Percentiles rank a stretch among this genome's conserved stretches.
phyloP scores from a whole-genome alignment of 1,140 invertebrate species.

The Drosophila ogumai region DNA sequence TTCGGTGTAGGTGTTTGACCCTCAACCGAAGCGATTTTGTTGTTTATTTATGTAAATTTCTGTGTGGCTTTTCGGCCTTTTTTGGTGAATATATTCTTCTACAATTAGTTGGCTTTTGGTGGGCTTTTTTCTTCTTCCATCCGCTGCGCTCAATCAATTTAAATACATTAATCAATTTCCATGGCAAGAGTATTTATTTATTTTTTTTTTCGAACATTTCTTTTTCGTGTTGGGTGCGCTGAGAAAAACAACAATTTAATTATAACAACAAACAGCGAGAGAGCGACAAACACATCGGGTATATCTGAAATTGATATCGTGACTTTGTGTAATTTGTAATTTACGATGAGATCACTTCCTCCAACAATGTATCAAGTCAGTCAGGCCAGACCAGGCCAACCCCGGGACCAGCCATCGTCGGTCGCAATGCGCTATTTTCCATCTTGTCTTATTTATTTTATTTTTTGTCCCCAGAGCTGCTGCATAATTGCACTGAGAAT shows the following conservation, averaged over 20 bases:
- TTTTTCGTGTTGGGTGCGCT: conserved; percentile 35
- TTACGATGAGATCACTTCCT: conserved; percentile 84
- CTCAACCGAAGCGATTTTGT: conserved; percentile 39
- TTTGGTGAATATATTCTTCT: conserved; percentile 56
- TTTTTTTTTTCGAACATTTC: conserved; percentile 42
- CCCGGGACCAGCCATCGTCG: conserved; percentile 24
- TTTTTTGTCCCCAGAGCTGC: conserved; percentile 50
- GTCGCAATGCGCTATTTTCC: conserved; percentile 56
- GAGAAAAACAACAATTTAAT: conserved; percentile 64
- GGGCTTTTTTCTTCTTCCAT: conserved; percentile 25
- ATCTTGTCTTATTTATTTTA: conserved; percentile 14
- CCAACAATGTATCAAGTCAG: conserved; percentile 66
- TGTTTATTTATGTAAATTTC: conserved; percentile 70
- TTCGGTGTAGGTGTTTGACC: conserved; percentile 76
- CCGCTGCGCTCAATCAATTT: conserved; percentile 64
- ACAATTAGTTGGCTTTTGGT: conserved; percentile 55
- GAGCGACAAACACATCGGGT: conserved; percentile 61
- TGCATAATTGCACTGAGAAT: conserved; percentile 18
- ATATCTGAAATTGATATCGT: conserved; percentile 83
- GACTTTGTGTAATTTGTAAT: conserved; percentile 84
- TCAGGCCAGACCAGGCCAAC: conserved; percentile 19
- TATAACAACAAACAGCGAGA: conserved; percentile 59
- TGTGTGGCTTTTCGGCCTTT: conserved; percentile 22
- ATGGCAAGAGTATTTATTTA: conserved; percentile 32
- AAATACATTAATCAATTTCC: conserved; percentile 81